Evolutionary conservation across 2,113 vertebrate species (phyloP), one percentile per base, ranked within the genome.

Genomic region (Brachypodius melanocephalos): DNA sequence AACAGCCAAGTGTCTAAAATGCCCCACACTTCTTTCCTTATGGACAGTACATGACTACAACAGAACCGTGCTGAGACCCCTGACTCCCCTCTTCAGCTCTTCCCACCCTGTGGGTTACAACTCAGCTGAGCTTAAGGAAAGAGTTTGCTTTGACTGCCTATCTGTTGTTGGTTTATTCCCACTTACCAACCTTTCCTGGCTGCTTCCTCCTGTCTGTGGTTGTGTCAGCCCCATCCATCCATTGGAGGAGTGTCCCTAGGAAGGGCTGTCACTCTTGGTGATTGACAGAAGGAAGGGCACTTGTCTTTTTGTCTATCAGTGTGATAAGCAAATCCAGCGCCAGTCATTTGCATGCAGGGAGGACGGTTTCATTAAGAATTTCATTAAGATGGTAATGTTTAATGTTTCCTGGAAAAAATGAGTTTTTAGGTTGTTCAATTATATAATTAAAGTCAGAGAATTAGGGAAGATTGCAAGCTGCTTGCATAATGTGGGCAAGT

Each of bases 321-420:
- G 90, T 77, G 96, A 97, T 98, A 97, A 98, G 97, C 76, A 93
- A 95, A 97, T 97, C 94, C 63, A 83, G 91, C 82, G 71, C 87
- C 24, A 92, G 97, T 98, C 97, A 98, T 98, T 98, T 98, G 98
- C 98, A 98, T 98, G 97, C 98, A 97, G 69, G 96, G 97, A 94
- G 97, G 96, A 98, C 57, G 51, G 73, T 98, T 98, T 98, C 98
- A 98, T 98, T 98, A 98, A 98, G 97, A 98, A 98, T 98, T 98
- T 98, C 98, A 98, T 98, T 98, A 98, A 98, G 98, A 98, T 98
- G 97, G 97, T 98, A 98, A 98, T 98, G 98, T 98, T 98, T 98
- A 98, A 98, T 97, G 97, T 98, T 98, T 98, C 97, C 97, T 96
- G 96, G 97, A 96, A 98, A 98, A 98, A 98, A 98, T 98, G 97